Evolutionary conservation across 1,140 invertebrate genomes (phyloP).

Genomic region (Rhizoglyphus robini): DNA sequence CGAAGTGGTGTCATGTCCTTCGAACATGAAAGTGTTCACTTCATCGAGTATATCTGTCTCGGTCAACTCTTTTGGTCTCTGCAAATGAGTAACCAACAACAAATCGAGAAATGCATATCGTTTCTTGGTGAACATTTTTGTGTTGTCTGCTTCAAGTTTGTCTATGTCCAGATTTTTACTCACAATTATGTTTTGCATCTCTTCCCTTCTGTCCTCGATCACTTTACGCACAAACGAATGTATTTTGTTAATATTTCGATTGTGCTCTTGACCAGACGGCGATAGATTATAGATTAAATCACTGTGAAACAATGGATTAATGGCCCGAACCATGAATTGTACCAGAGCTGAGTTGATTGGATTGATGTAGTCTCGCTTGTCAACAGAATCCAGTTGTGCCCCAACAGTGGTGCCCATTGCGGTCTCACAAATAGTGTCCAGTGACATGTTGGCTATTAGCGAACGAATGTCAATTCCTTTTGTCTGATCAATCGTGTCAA

Average conservation of each 20-base stretch:
- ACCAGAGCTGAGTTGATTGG: not conserved
- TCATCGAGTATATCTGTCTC: constrained; percentile 60
- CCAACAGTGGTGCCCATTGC: constrained; percentile 61
- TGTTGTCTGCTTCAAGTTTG: not conserved
- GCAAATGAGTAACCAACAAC: constrained; percentile 41
- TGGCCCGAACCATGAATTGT: not conserved
- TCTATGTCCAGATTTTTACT: not conserved
- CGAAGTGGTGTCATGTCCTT: constrained; percentile 30
- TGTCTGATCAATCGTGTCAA: not conserved
- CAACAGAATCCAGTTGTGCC: constrained; percentile 44
- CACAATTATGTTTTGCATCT: not conserved
- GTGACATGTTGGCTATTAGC: constrained; percentile 38
- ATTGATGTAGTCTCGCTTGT: not conserved
- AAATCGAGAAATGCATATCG: constrained; percentile 59
- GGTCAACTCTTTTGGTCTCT: constrained; percentile 35
- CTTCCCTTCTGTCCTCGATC: constrained; percentile 11
- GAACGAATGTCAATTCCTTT: constrained; percentile 35
- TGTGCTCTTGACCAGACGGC: constrained; percentile 17
- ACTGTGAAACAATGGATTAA: not conserved
- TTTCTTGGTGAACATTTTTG: not conserved
- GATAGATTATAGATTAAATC: constrained; percentile 19
- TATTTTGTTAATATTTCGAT: not conserved
- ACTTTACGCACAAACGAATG: constrained; percentile 13
- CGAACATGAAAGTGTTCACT: constrained; percentile 63
- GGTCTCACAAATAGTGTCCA: constrained; percentile 56